Evolutionary conservation across 2,113 vertebrate genomes (phyloP).

Genomic region (Pandion haliaetus): DNA sequence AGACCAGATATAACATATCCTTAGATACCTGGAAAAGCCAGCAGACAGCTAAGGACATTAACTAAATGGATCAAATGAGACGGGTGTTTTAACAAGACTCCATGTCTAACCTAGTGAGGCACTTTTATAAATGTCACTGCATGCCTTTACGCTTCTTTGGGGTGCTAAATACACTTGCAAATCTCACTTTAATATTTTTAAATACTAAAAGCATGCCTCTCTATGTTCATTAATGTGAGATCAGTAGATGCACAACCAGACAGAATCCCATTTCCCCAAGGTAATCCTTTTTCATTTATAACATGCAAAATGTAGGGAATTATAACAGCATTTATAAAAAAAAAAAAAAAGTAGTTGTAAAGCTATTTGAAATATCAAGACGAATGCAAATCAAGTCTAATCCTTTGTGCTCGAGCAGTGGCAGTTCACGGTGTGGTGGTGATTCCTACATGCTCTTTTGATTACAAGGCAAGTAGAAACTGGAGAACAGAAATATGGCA

Average conservation of each 20-base stretch:
- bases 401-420: slow-evolving; percentile 36
- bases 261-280: slow-evolving; percentile 49
- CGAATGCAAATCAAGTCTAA: slow-evolving; percentile 56
- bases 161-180: slow-evolving; percentile 11
- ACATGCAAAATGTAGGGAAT: slow-evolving; percentile 44
- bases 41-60: neutral
- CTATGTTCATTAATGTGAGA: slow-evolving; percentile 16
- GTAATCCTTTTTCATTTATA: slow-evolving; percentile 29
- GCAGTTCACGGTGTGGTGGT: neutral
- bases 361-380: slow-evolving; percentile 38
- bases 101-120: neutral
- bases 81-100: neutral
- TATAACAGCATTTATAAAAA: neutral
- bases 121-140: neutral
- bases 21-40: neutral
- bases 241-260: slow-evolving; percentile 48
- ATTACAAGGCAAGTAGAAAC: slow-evolving; percentile 16
- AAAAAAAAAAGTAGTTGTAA: neutral
- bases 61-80: neutral
- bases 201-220: slow-evolving; percentile 39
- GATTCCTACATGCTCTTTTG: slow-evolving; percentile 11
- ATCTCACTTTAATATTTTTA: slow-evolving; percentile 26
- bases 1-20: neutral
- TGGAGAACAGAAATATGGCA: neutral
- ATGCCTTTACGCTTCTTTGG: neutral